phyloP scores from a whole-genome alignment of 1,140 invertebrate genomes.

The Leptinotarsa undecemlineata region DNA sequence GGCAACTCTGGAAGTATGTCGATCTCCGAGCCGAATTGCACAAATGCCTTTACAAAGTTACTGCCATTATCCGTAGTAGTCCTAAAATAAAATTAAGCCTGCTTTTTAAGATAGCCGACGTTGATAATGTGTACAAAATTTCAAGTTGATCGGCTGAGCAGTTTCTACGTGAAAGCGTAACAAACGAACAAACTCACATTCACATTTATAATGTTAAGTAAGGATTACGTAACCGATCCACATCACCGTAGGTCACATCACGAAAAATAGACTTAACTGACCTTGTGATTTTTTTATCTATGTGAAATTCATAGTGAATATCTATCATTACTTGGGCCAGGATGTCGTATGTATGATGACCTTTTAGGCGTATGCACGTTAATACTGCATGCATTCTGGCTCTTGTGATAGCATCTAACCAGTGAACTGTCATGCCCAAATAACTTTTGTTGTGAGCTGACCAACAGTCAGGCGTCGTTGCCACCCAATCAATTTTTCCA shows the following conservation, averaged over 20 bases:
- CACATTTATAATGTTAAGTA: constrained; percentile 8
- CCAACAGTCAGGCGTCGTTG: constrained; percentile 4
- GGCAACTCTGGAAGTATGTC: constrained; percentile 7
- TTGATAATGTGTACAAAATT: constrained; percentile 6
- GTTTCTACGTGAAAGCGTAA: constrained; percentile 5
- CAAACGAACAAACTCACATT: constrained; percentile 8
- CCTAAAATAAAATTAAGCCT: constrained; percentile 8
- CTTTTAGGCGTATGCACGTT: constrained; percentile 5
- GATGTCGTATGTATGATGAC: constrained; percentile 8
- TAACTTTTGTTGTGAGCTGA: constrained; percentile 8
- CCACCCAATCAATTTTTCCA: constrained; percentile 2
- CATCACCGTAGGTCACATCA: constrained; percentile 3
- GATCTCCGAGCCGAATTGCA: constrained; percentile 7
- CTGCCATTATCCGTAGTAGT: constrained; percentile 4
- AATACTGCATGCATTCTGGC: constrained; percentile 7
- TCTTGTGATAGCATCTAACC: constrained; percentile 2
- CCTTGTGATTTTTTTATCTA: constrained; percentile 8
- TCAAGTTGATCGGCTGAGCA: background rate
- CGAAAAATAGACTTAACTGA: constrained; percentile 2
- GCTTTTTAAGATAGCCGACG: background rate
- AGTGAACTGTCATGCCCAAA: constrained; percentile 7
- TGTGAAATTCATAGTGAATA: constrained; percentile 8
- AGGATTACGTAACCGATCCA: constrained; percentile 7
- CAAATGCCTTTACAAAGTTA: constrained; percentile 6
- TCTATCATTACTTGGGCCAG: constrained; percentile 7